Evolutionary conservation across 2,888 invertebrate species (phyloP).

Genomic region (Epinotia bilunana): DNA sequence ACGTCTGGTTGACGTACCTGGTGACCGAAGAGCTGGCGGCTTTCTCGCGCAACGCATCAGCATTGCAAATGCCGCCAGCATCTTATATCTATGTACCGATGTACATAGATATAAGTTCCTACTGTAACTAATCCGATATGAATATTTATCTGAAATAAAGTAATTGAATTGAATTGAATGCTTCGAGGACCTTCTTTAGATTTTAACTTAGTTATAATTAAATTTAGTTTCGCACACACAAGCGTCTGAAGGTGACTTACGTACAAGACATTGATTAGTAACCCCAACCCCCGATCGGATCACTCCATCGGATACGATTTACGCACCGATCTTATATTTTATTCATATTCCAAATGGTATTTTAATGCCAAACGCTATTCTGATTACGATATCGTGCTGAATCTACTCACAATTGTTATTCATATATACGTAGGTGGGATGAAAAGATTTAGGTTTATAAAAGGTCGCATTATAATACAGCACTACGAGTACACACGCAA

Average conservation of each 20-base stretch:
- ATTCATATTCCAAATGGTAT: constrained; percentile 43
- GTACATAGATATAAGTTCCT: too few species aligned
- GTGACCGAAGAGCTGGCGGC: too few species aligned
- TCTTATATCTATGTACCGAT: too few species aligned
- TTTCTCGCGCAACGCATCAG: too few species aligned
- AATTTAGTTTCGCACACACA: too few species aligned
- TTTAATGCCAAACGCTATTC: constrained; percentile 34
- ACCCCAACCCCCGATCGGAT: neutral
- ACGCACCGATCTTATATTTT: constrained; percentile 36
- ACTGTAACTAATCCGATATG: too few species aligned
- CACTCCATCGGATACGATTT: constrained; percentile 8
- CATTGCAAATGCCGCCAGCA: too few species aligned
- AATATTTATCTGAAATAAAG: too few species aligned
- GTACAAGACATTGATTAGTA: constrained; percentile 11
- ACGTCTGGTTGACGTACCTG: too few species aligned
- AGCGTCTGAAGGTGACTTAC: neutral
- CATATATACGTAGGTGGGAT: neutral
- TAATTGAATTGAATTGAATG: too few species aligned
- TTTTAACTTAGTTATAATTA: too few species aligned
- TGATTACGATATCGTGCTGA: constrained; percentile 20
- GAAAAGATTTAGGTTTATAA: neutral
- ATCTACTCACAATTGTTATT: constrained; percentile 23
- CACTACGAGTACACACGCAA: neutral
- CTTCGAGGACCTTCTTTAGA: too few species aligned
- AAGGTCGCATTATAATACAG: neutral